phyloP scores from a whole-genome alignment of 2,113 vertebrate genomes.

The Burhinus bistriatus region DNA sequence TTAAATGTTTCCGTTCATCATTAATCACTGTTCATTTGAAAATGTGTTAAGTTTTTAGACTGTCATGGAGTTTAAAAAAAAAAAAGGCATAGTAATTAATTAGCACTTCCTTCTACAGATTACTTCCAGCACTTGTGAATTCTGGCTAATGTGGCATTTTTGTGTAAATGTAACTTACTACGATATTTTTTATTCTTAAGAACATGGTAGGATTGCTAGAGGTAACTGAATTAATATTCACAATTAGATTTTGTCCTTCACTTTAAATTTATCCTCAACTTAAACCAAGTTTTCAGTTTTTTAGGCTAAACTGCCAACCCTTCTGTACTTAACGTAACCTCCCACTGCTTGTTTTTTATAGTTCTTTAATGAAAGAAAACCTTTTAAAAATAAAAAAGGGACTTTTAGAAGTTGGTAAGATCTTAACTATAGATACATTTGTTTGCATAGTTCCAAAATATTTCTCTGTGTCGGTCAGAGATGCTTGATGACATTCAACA shows the following conservation, averaged over 20 bases:
- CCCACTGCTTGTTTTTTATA: background rate
- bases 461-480: background rate
- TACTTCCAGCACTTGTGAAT: background rate
- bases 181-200: background rate
- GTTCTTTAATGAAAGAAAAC: background rate
- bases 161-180: background rate
- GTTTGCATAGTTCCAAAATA: background rate
- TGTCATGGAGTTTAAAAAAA: background rate
- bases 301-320: background rate
- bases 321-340: background rate
- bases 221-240: background rate
- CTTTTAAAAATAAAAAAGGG: background rate
- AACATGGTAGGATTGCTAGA: background rate
- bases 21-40: slow-evolving; percentile 34
- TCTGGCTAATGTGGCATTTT: background rate
- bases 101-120: slow-evolving; percentile 42
- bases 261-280: background rate
- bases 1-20: slow-evolving; percentile 52
- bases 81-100: slow-evolving; percentile 12
- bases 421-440: background rate
- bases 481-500: background rate
- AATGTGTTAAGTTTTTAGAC: slow-evolving; percentile 1
- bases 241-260: background rate
- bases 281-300: background rate
- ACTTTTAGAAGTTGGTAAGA: background rate